phyloP scores from a whole-genome alignment of 2,797 vertebrate genomes.

The Syngnathus acus region DNA sequence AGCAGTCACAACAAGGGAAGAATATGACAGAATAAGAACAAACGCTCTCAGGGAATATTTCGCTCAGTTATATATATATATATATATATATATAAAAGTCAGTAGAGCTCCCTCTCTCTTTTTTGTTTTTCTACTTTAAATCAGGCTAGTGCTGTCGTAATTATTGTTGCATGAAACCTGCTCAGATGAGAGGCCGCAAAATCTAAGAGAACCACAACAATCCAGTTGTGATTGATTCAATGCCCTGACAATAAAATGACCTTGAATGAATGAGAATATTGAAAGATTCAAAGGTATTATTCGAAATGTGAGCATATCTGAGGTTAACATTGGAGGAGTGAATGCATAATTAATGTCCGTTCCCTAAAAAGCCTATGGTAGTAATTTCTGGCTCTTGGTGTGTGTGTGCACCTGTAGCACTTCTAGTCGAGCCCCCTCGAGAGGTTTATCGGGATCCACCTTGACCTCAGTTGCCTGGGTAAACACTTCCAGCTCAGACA shows the following conservation, averaged over 20 bases:
- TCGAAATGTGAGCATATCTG: background rate
- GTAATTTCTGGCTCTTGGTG: background rate
- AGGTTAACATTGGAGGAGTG: background rate
- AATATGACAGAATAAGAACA: background rate
- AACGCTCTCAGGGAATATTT: too few relatives aligned
- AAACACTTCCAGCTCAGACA: constrained; percentile 75
- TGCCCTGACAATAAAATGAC: too few relatives aligned
- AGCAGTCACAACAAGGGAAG: background rate
- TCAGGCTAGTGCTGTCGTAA: too few relatives aligned
- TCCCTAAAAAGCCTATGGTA: constrained; percentile 3
- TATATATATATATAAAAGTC: too few relatives aligned
- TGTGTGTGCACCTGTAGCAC: constrained; percentile 71
- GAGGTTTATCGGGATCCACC: constrained; percentile 93
- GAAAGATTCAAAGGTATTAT: background rate
- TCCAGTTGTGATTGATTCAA: too few relatives aligned
- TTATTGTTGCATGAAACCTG: too few relatives aligned
- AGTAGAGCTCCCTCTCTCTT: too few relatives aligned
- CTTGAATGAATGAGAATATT: background rate
- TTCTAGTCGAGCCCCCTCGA: constrained; percentile 82
- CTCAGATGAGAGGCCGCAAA: too few relatives aligned
- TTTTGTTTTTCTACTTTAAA: too few relatives aligned
- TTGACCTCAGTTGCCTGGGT: constrained; percentile 74
- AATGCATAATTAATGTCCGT: background rate
- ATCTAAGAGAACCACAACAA: too few relatives aligned
- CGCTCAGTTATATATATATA: too few relatives aligned